These are phyloP conservation scores for Sardina pilchardus DNA, from an alignment of 2,113 vertebrate genomes.

Conservation along the genomic window DNA sequence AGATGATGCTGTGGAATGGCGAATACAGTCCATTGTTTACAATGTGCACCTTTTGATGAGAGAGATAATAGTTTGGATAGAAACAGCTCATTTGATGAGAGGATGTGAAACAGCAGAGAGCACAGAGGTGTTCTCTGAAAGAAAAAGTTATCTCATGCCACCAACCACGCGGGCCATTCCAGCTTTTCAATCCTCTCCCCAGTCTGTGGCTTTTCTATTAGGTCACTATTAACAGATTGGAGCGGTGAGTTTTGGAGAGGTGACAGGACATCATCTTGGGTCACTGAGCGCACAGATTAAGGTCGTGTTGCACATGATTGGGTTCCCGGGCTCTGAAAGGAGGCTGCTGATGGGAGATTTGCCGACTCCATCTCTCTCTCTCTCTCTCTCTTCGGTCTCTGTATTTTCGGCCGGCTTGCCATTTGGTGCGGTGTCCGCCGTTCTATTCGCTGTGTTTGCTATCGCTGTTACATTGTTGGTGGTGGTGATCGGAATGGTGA, in stretches of 20 bases:
- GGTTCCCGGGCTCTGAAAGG: background rate
- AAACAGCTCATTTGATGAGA: background rate
- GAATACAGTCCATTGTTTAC: background rate
- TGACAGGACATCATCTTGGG: background rate
- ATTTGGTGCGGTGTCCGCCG: background rate
- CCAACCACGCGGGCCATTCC: background rate
- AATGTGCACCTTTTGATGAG: background rate
- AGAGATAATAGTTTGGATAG: background rate
- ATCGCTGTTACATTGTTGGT: background rate
- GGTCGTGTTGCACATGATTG: background rate
- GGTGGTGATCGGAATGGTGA: background rate
- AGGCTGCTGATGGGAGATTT: background rate
- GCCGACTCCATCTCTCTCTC: background rate
- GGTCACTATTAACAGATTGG: background rate
- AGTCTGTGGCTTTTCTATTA: background rate
- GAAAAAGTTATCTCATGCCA: background rate
- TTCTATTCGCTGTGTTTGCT: background rate
- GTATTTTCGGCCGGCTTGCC: background rate
- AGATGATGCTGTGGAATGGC: background rate
- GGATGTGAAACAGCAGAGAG: background rate
- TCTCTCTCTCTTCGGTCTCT: background rate
- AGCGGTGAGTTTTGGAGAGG: background rate
- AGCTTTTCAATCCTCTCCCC: background rate
- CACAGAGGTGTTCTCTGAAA: background rate
- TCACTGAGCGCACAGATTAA: background rate